Evolutionary conservation across 2,113 vertebrate genomes (phyloP).

Genomic region (Melanerpes aurifrons): DNA sequence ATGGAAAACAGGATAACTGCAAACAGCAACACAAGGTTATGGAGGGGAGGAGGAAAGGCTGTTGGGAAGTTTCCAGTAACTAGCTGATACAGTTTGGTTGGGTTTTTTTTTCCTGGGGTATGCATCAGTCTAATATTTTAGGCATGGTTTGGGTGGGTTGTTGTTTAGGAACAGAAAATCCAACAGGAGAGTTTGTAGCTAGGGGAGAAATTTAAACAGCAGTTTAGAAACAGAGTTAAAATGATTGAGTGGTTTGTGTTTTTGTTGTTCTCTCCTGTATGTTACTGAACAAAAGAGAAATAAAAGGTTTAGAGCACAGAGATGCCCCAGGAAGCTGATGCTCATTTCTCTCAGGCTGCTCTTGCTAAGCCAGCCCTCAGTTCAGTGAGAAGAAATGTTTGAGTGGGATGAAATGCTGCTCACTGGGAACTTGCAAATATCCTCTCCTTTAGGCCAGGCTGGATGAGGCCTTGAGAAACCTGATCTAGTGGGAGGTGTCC

Average conservation of each 20-base stretch:
- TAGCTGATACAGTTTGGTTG: background rate
- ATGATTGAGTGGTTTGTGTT: too few relatives aligned
- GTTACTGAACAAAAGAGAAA: background rate
- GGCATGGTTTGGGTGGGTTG: background rate
- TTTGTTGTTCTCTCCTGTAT: background rate
- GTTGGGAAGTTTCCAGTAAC: background rate
- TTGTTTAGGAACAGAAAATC: background rate
- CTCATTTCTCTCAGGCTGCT: background rate
- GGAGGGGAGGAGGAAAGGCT: background rate
- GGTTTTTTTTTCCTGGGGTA: background rate
- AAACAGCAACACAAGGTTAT: background rate
- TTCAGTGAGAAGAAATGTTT: background rate
- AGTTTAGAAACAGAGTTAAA: background rate
- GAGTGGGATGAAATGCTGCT: background rate
- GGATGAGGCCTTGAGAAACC: too few relatives aligned
- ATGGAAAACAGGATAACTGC: background rate
- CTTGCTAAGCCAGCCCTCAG: background rate
- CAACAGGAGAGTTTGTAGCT: background rate
- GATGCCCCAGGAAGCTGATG: background rate
- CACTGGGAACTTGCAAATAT: background rate
- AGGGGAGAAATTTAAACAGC: background rate
- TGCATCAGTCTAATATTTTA: background rate
- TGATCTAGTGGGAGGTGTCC: too few relatives aligned
- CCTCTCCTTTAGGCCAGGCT: background rate
- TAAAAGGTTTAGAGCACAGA: background rate